Conservation (phyloP, 2,113 vertebrate genomes). For the Piaya cayana region DNA sequence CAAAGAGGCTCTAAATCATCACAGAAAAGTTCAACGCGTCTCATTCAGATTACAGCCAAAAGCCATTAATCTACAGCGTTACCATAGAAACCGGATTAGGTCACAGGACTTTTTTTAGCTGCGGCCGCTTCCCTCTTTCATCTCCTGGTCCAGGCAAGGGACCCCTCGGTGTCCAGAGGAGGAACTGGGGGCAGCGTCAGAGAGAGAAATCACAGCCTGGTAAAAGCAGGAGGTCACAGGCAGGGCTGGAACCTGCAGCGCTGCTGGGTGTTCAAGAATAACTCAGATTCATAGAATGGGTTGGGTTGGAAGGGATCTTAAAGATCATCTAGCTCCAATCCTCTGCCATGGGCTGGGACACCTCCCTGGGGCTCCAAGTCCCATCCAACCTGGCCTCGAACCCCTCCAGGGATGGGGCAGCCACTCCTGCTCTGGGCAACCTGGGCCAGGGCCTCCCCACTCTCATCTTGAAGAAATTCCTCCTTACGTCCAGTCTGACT, state of each 20-base stretch:
- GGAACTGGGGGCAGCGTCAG: fast-evolving
- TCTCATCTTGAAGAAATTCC: no score
- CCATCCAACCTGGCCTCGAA: no score
- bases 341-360: no score
- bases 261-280: not conserved
- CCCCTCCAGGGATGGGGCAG: no score
- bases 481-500: no score
- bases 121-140: not conserved
- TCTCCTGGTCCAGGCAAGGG: not conserved
- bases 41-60: constrained; percentile 53
- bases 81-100: constrained; percentile 31
- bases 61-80: constrained; percentile 45
- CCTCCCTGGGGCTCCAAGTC: no score
- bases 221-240: not conserved
- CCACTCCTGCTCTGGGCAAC: no score
- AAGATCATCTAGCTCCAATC: no score
- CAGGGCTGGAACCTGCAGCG: not conserved
- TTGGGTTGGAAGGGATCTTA: no score
- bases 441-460: no score
- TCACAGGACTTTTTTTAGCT: constrained; percentile 23
- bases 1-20: constrained; percentile 21
- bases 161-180: not conserved
- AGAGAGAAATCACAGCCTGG: not conserved
- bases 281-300: no score
- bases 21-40: not conserved